Conservation (phyloP, 2,113 vertebrate species). For the Dunckerocampus dactyliophorus region DNA sequence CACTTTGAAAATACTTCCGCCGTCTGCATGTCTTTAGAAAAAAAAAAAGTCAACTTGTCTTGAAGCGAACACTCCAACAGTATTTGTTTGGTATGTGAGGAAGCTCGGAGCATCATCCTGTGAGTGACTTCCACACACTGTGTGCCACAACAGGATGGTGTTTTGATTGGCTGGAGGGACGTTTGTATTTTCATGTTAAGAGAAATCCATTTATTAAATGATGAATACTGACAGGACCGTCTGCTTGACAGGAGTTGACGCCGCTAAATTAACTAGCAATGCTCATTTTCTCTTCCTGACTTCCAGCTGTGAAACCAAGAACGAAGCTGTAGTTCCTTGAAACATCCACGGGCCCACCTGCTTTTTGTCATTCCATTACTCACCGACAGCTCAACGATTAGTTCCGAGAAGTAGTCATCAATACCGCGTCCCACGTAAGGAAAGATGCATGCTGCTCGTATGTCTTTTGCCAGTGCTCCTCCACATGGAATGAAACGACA, state of each 20-base stretch:
- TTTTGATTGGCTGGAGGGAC: conserved; percentile 37
- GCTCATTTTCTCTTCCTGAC: conserved; percentile 30
- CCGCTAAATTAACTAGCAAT: conserved; percentile 47
- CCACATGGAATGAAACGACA: conserved; percentile 12
- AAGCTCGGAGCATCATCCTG: conserved; percentile 25
- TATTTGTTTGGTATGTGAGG: conserved; percentile 26
- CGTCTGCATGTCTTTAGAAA: conserved; percentile 15
- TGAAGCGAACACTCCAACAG: conserved; percentile 21
- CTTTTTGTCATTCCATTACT: conserved; percentile 19
- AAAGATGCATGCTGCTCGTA: background rate
- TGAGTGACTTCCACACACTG: background rate
- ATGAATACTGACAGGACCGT: conserved; percentile 52
- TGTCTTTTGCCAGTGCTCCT: background rate
- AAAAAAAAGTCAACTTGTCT: conserved; percentile 26
- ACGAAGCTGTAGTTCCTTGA: conserved; percentile 2
- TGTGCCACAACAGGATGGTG: conserved; percentile 21
- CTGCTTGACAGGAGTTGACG: conserved; percentile 52
- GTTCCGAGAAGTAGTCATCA: background rate
- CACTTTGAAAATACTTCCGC: conserved; percentile 6
- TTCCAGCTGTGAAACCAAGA: conserved; percentile 38
- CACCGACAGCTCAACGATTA: conserved; percentile 5
- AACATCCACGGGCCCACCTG: conserved; percentile 9
- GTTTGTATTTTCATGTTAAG: conserved; percentile 57
- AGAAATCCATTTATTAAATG: conserved; percentile 48
- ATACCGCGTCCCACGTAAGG: background rate